phyloP scores from a whole-genome alignment of 1,140 invertebrate species.

The Sminthurinus signatus region DNA sequence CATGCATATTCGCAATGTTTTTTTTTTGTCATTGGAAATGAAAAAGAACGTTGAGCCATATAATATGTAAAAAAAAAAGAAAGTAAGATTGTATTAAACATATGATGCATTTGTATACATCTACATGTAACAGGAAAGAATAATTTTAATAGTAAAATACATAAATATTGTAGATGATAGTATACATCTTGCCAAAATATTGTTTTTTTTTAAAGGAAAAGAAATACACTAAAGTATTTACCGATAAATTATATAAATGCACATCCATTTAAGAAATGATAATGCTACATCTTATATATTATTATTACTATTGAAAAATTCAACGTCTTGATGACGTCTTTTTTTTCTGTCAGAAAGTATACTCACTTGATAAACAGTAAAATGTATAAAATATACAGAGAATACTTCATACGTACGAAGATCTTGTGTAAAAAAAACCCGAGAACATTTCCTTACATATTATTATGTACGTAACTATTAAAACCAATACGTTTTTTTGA shows the following conservation, averaged over 20 bases:
- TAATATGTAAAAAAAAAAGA: background rate
- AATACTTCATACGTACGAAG: no score
- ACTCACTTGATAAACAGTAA: background rate
- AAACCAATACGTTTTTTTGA: background rate
- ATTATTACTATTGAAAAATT: background rate
- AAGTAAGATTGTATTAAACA: background rate
- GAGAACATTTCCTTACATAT: no score
- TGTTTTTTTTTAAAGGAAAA: background rate
- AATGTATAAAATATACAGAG: no score
- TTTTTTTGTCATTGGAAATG: background rate
- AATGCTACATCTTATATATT: no score
- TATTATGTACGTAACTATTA: background rate
- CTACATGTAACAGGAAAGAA: no score
- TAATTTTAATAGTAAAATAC: no score
- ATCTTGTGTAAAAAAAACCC: no score
- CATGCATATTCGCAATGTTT: no score
- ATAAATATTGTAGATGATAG: no score
- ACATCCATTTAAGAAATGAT: no score
- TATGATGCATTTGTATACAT: no score
- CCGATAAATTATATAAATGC: no score
- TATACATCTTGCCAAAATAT: conserved; percentile 11
- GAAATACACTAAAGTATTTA: background rate
- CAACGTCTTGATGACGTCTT: conserved; percentile 1
- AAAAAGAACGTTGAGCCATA: conserved; percentile 8
- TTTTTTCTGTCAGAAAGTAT: background rate